Conservation (phyloP, 2,797 vertebrate species). For the Platyrinchus mystaceus region DNA sequence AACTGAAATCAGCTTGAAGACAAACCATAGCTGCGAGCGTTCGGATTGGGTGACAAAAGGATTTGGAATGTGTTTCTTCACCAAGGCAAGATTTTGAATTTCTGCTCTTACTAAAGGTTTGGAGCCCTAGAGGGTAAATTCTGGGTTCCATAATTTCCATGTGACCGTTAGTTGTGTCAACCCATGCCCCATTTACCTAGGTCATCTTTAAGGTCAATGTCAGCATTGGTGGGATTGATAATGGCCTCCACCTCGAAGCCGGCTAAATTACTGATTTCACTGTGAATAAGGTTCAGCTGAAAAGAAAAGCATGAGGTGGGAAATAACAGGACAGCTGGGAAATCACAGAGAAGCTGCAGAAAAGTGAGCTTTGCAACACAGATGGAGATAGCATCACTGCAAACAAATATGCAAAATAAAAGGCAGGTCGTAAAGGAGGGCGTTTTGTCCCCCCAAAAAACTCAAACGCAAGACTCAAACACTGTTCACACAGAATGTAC, state of each 20-base stretch:
- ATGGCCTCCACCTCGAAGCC: constrained; percentile 99
- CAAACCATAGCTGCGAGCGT: not conserved
- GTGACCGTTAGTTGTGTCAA: constrained; percentile 79
- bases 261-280: constrained; percentile 99
- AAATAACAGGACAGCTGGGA: constrained; percentile 90
- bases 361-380: constrained; percentile 75
- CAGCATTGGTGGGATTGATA: constrained; percentile 99
- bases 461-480: constrained; percentile 72
- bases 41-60: not conserved
- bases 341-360: constrained; percentile 77
- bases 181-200: constrained; percentile 91
- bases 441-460: not conserved
- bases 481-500: not conserved
- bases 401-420: constrained; percentile 72
- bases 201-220: constrained; percentile 99
- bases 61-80: not conserved
- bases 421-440: constrained; percentile 51
- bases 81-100: constrained; percentile 36
- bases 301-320: constrained; percentile 86
- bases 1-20: constrained; percentile 30
- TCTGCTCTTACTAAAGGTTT: constrained; percentile 13
- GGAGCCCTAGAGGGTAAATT: constrained; percentile 67
- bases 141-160: constrained; percentile 80
- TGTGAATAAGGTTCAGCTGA: constrained; percentile 99
- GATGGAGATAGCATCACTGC: constrained; percentile 71